Evolutionary conservation across 2,888 invertebrate genomes (phyloP), one percentile per base, ranked within the genome.

Genomic region (Steinernema carpocapsae): DNA sequence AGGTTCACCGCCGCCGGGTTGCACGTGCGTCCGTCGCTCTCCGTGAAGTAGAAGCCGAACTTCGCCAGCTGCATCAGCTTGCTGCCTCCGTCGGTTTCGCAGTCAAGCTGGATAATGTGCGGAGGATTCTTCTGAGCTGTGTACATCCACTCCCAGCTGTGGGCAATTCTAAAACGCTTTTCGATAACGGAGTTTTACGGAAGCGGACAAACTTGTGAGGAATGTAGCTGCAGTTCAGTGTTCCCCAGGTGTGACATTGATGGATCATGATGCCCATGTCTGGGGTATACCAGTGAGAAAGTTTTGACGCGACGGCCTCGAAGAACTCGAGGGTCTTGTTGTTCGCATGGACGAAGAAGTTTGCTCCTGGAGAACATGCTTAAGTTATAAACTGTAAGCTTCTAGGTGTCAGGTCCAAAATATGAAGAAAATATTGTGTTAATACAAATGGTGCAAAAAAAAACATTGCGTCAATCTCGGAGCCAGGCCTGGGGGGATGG

Each of bases 231-330:
- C 86, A 86, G 24, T 74, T 75, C 6, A 84, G 84, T 24, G 73
- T 75, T 19, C 75, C 76, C 86, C 86, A 86, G 17, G 86, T 87
- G 75, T 87, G 84, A 72, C 86, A 86, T 75, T 86, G 86, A 29
- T 86, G 86, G 48, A 86, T 86, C 86, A 86, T 86, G 32, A 86
- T 78, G 51, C 86, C 86, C 86, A 86, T 86, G 78, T 86, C 86
- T 0, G 86, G 86, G n/a, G 86, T 82, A 74, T 86, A 86, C 79
- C 80, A 80, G 48, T 82, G 82, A 7, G 82, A 83, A 51, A 86
- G 75, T 72, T 86, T 86, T 32, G 78, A 83, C 0, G 85, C 81
- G 56, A 86, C 76, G 48, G 84, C 76, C 76, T 86, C 86, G 74
- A 87, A 86, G 76, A 87, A 86, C 71, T 80, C 75, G 51, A 84